Percentiles rank a stretch among this genome's conserved stretches.
Evolutionary conservation across 2,797 vertebrate genomes (phyloP).

Genomic region (Salmo trutta): DNA sequence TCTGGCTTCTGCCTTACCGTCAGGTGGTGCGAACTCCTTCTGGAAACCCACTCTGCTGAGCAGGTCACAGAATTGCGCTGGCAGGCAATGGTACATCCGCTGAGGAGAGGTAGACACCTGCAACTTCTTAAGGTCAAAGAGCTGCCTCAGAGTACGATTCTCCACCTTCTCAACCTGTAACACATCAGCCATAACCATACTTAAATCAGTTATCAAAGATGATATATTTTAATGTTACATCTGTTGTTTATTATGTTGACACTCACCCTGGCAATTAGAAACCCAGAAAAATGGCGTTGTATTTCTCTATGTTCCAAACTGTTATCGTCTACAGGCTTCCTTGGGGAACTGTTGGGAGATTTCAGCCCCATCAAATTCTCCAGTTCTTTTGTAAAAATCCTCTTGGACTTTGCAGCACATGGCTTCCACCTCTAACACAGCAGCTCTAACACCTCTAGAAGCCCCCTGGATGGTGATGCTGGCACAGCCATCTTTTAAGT

Average conservation of each 20-base stretch:
- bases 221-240: not conserved
- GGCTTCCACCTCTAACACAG: conserved; percentile 71
- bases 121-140: conserved; percentile 73
- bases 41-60: conserved; percentile 80
- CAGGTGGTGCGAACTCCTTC: conserved; percentile 71
- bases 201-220: too few relatives aligned
- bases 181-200: conserved; percentile 7
- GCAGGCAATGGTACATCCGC: conserved; percentile 77
- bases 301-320: conserved; percentile 4
- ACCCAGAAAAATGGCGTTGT: conserved; percentile 43
- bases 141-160: conserved; percentile 67
- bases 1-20: not conserved
- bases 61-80: conserved; percentile 75
- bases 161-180: conserved; percentile 81
- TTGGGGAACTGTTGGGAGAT: rapidly evolving
- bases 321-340: conserved; percentile 12
- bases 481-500: conserved; percentile 54
- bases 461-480: conserved; percentile 68
- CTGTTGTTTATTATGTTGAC: not conserved
- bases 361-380: conserved; percentile 31
- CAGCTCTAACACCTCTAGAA: conserved; percentile 24
- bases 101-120: not conserved
- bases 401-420: conserved; percentile 66
- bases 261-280: conserved; percentile 72
- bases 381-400: conserved; percentile 63